phyloP scores from a whole-genome alignment of 2,888 invertebrate genomes.

The Galeruca laticollis region DNA sequence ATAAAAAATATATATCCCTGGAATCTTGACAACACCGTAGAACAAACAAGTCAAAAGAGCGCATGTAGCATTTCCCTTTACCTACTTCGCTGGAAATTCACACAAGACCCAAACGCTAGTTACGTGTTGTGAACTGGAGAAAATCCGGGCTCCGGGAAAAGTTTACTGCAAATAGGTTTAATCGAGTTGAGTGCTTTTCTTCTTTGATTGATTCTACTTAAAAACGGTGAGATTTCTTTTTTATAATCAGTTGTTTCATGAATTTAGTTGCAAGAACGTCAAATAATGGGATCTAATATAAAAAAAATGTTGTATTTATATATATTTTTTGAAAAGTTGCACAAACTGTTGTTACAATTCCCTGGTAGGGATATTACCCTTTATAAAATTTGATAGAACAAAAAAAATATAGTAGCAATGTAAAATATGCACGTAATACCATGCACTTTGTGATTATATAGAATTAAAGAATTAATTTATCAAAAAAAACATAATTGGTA shows the following conservation, averaged over 20 bases:
- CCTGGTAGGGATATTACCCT: too few species aligned
- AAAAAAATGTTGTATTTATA: background rate
- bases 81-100: conserved; percentile 36
- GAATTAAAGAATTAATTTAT: too few species aligned
- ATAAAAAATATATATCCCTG: background rate
- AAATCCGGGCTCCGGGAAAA: conserved; percentile 32
- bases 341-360: too few species aligned
- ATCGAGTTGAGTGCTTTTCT: conserved; percentile 24
- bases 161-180: conserved; percentile 6
- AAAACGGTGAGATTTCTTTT: conserved; percentile 9
- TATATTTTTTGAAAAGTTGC: background rate
- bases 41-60: conserved; percentile 1
- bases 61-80: conserved; percentile 35
- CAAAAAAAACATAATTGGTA: too few species aligned
- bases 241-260: background rate
- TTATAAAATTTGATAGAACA: too few species aligned
- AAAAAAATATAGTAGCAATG: too few species aligned
- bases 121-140: conserved; percentile 25
- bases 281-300: background rate
- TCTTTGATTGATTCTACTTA: conserved; percentile 9
- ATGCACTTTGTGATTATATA: too few species aligned
- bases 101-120: conserved; percentile 28
- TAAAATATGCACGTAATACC: too few species aligned
- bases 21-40: background rate
- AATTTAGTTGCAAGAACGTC: background rate